Percentiles rank a stretch among this genome's conserved stretches.
Evolutionary conservation across 2,888 invertebrate species (phyloP).

Genomic region (Syrista parreyssii): DNA sequence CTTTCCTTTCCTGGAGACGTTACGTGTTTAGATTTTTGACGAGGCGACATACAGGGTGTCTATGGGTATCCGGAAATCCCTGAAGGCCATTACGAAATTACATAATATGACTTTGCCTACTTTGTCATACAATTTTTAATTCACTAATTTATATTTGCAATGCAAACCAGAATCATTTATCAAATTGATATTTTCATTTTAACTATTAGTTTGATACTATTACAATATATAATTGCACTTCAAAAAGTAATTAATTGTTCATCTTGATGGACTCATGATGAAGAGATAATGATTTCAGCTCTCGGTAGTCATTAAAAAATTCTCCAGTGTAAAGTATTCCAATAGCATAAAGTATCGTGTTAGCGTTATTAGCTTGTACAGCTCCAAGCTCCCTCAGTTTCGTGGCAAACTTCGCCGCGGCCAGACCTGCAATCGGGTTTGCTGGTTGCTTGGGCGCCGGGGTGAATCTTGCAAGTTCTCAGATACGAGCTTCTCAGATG

Average conservation of each 20-base stretch:
- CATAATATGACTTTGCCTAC: background rate
- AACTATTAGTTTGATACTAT: background rate
- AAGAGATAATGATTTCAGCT: background rate
- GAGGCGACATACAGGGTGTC: background rate
- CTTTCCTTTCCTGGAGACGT: background rate
- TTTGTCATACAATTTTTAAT: background rate
- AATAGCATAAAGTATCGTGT: background rate
- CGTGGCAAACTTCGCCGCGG: constrained; percentile 56
- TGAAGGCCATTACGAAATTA: background rate
- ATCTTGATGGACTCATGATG: background rate
- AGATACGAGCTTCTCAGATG: constrained; percentile 57
- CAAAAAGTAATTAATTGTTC: background rate
- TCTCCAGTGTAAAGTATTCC: background rate
- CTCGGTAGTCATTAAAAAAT: background rate
- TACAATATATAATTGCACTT: background rate
- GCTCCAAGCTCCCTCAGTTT: constrained; percentile 40
- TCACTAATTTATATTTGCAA: background rate
- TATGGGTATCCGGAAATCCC: background rate
- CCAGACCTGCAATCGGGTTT: constrained; percentile 38
- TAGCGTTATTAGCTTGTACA: background rate
- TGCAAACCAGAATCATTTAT: background rate
- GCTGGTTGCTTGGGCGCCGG: constrained; percentile 44
- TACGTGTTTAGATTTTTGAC: background rate
- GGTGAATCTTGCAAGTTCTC: constrained; percentile 50
- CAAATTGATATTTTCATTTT: background rate